Base-by-base conservation (phyloP, 2,797 vertebrate species). In the Gastrophryne carolinensis region DNA sequence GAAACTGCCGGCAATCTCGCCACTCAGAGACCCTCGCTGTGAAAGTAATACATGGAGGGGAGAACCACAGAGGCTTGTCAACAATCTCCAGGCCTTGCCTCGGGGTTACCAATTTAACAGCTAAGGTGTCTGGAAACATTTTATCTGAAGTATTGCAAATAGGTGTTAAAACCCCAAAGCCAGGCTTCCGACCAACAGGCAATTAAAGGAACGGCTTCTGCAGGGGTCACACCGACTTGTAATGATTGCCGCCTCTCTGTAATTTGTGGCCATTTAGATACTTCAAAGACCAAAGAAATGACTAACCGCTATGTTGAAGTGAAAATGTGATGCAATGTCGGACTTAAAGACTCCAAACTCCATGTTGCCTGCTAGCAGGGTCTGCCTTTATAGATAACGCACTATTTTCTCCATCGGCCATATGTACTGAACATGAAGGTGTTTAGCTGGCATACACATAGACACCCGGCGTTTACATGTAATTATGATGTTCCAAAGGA, bases 211-310 rank as follows among this genome's bases (percentile, higher is more conserved):
- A 53, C 37, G 54, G 39, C 62, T 71, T 65, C 50, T 57, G 11
- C 27, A 17, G 23, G 75, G 62, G 60, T 78, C 75, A 39, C 29
- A 29, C 1, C 67, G 7, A 15, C 54, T 26, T 39, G 35, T 78
- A 67, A 50, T 78, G 67, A 78, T 62, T 58, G 67, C 23, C 61
- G 65, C 75, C 67, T 64, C 58, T 44, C 61, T 53, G 66, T 77
- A 64, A 77, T 77, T 78, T 71, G 26, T 39, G 58, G 75, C 62
- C 61, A 78, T 78, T 71, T 71, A 78, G 67, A 65, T 37, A 52
- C 30, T 57, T 3, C 4, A 17, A 13, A 72, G 60, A 49, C 58
- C 37, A 78, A 64, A 71, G 39, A 50, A 72, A 76, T 78, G 10
- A 44, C n/a, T 50, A 57, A 72, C 64, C 50, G 30, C 39, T 35